These are phyloP conservation scores for Tinea pellionella DNA, from an alignment of 2,888 invertebrate genomes.

Conservation along the genomic window DNA sequence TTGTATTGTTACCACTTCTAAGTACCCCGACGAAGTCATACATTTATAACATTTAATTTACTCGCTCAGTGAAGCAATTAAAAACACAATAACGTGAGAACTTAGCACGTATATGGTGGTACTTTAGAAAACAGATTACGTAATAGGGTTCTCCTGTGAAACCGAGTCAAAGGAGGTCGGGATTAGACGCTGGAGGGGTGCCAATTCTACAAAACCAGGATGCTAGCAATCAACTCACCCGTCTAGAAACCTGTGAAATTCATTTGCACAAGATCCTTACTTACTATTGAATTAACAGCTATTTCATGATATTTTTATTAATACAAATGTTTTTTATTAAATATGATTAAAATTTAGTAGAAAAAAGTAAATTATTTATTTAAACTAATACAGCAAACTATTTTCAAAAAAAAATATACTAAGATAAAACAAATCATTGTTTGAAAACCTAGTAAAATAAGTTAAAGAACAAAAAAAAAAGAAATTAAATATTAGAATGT, in stretches of 20 bases:
- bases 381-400: too few relatives aligned
- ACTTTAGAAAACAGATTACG: slow-evolving; percentile 11
- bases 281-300: not conserved
- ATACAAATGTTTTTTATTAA: too few relatives aligned
- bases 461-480: too few relatives aligned
- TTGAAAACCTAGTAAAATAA: too few relatives aligned
- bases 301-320: not conserved
- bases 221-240: slow-evolving; percentile 5
- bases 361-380: too few relatives aligned
- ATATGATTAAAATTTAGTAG: too few relatives aligned
- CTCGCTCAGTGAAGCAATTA: not conserved
- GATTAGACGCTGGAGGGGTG: slow-evolving; percentile 12
- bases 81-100: slow-evolving; percentile 10
- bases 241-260: not conserved
- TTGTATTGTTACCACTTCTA: too few relatives aligned
- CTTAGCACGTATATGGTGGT: not conserved
- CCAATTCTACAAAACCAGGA: slow-evolving; percentile 11
- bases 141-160: slow-evolving; percentile 9
- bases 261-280: not conserved
- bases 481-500: too few relatives aligned
- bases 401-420: too few relatives aligned
- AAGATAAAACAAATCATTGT: too few relatives aligned
- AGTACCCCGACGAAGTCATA: too few relatives aligned
- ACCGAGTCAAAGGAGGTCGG: slow-evolving; percentile 12
- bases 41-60: not conserved